Evolutionary conservation across 2,113 vertebrate genomes (phyloP).

Genomic region (Bos indicus): DNA sequence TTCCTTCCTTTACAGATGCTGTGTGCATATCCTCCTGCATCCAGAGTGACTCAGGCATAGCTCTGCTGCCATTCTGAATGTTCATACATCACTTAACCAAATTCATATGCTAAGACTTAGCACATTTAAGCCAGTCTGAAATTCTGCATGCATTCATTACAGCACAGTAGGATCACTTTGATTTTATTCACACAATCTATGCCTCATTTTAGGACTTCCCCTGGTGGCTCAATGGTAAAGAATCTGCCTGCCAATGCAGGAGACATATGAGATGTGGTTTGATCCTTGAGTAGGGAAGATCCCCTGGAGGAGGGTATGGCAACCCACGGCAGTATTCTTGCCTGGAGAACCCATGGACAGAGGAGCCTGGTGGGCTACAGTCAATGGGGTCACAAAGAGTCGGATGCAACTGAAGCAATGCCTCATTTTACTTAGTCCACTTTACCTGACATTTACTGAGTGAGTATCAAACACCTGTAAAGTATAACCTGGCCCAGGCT

Average conservation of each 20-base stretch:
- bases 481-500: neutral
- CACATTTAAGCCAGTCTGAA: conserved; percentile 3
- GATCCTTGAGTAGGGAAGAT: neutral
- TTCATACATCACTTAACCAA: neutral
- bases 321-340: neutral
- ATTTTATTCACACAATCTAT: neutral
- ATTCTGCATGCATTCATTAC: neutral
- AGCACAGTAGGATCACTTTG: neutral
- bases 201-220: neutral
- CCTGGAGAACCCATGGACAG: neutral
- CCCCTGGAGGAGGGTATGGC: neutral
- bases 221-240: neutral
- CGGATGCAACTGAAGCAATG: neutral
- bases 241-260: neutral
- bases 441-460: neutral
- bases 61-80: neutral
- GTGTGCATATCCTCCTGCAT: neutral
- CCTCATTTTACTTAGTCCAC: neutral
- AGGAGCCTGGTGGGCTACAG: neutral
- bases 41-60: neutral
- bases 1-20: neutral
- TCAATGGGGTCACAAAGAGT: neutral
- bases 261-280: neutral
- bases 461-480: neutral
- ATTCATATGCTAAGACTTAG: neutral